Evolutionary conservation across 2,113 vertebrate species (phyloP), one percentile per base, ranked within the genome.

Genomic region (Aspidoscelis tigris): DNA sequence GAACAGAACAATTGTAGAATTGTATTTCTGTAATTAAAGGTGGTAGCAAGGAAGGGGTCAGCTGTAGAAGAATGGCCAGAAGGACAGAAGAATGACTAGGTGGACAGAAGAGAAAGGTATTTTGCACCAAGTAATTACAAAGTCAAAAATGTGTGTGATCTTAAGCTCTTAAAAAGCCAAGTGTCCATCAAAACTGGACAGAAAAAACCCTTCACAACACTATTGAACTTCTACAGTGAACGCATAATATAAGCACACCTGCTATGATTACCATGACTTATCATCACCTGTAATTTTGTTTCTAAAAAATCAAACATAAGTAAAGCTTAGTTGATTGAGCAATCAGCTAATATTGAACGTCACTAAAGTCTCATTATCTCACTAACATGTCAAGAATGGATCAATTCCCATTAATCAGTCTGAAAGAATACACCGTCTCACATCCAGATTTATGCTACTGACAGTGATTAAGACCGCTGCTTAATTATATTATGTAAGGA

Each of bases 251-350:
- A 65, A 84, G 69, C 76, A 73, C 24, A 66, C 65, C 26, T 39
- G 75, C 79, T 26, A 85, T 69, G 18, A 41, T 26, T 50, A 89
- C n/a, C 7, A 84, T 65, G n/a, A 78, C 39, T 73, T 68, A 24
- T 73, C 43, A 53, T 3, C 58, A 65, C 55, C 68, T 83, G 84
- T 68, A 65, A 43, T 75, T 44, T 72, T 55, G 33, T n/a, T 82
- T 22, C 2, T 24, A 80, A 82, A 83, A 84, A 87, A 21, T 44
- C n/a, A 18, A 73, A 80, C 69, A 85, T 80, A 81, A 0, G 0
- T 43, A 20, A 84, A 84, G 61, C 72, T 76, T 72, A 76, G 81
- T 83, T 87, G 83, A 90, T 87, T 84, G 88, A 90, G 84, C 86
- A 82, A 85, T 89, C 84, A 85, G 3, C 70, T 86, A 41, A 80